Percentiles rank a stretch among this genome's conserved stretches.
Evolutionary conservation across 2,113 vertebrate genomes (phyloP).

Genomic region (Girardinichthys multiradiatus): DNA sequence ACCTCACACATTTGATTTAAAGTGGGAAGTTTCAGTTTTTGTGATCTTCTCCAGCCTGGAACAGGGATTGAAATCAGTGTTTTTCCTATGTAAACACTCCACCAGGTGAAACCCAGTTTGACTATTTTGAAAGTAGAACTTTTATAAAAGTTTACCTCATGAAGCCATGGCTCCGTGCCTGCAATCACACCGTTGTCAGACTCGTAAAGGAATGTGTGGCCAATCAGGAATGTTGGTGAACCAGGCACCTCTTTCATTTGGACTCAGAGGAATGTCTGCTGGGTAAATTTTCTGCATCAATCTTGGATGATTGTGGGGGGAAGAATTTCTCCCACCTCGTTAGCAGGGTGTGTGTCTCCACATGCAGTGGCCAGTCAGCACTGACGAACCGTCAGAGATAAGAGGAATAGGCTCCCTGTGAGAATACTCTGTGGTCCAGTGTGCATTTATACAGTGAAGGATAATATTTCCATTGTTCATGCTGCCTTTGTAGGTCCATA

Average conservation of each 20-base stretch:
- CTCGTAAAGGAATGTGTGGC: slow-evolving; percentile 66
- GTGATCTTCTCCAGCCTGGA: not conserved
- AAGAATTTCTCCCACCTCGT: slow-evolving; percentile 59
- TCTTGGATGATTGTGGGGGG: slow-evolving; percentile 34
- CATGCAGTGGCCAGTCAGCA: slow-evolving; percentile 52
- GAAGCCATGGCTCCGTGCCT: slow-evolving; percentile 26
- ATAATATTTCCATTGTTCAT: slow-evolving; percentile 78
- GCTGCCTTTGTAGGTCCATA: slow-evolving; percentile 60
- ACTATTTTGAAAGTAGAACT: slow-evolving; percentile 14
- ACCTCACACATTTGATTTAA: not conserved
- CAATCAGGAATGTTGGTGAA: slow-evolving; percentile 71
- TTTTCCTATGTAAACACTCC: not conserved
- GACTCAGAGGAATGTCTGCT: slow-evolving; percentile 63
- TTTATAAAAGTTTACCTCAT: slow-evolving; percentile 28
- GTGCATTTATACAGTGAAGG: slow-evolving; percentile 60
- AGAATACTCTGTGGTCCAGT: slow-evolving; percentile 52
- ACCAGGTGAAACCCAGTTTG: slow-evolving; percentile 21
- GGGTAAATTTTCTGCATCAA: slow-evolving; percentile 60
- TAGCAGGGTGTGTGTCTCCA: slow-evolving; percentile 61
- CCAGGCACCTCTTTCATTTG: slow-evolving; percentile 71
- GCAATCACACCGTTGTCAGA: slow-evolving; percentile 37
- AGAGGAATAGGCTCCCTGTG: slow-evolving; percentile 55
- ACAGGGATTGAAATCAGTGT: not conserved
- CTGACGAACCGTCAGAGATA: slow-evolving; percentile 62
- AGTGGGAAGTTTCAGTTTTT: not conserved